phyloP scores from a whole-genome alignment of 2,113 vertebrate genomes.

The Sinocyclocheilus anshuiensis region DNA sequence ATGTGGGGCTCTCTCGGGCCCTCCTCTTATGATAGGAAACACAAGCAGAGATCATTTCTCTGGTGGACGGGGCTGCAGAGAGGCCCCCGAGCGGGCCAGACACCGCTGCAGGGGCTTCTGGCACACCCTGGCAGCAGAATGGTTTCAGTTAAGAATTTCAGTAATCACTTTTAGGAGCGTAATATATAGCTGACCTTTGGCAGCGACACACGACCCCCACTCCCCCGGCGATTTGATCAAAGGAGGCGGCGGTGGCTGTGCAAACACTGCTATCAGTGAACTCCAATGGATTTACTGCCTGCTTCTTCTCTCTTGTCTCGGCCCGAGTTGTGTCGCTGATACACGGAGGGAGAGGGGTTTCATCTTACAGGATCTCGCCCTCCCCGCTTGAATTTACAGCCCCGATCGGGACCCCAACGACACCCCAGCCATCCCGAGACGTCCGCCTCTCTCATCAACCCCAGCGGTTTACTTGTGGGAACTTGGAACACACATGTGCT shows the following conservation, averaged over 20 bases:
- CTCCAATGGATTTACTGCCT: slow-evolving; percentile 81
- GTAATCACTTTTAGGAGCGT: slow-evolving; percentile 87
- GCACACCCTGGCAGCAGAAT: slow-evolving; percentile 82
- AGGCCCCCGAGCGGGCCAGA: slow-evolving; percentile 74
- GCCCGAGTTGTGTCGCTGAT: slow-evolving; percentile 73
- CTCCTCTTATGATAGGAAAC: slow-evolving; percentile 78
- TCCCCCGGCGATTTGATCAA: slow-evolving; percentile 80
- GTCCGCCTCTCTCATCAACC: slow-evolving; percentile 28
- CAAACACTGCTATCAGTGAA: slow-evolving; percentile 82
- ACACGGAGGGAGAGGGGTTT: slow-evolving; percentile 72
- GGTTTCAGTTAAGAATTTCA: slow-evolving; percentile 86
- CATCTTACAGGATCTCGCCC: slow-evolving; percentile 76
- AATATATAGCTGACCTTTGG: slow-evolving; percentile 85
- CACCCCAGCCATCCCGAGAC: slow-evolving; percentile 30
- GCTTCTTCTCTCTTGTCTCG: slow-evolving; percentile 81
- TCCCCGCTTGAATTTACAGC: slow-evolving; percentile 74
- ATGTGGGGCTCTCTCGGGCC: slow-evolving; percentile 71
- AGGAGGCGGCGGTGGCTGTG: slow-evolving; percentile 78
- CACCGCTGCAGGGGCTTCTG: slow-evolving; percentile 80
- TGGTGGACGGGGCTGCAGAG: slow-evolving; percentile 65
- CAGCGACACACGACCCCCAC: slow-evolving; percentile 81
- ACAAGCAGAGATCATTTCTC: slow-evolving; percentile 73
- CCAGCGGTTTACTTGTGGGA: slow-evolving; percentile 38
- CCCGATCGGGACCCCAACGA: slow-evolving; percentile 59
- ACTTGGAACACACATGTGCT: slow-evolving; percentile 15